phyloP scores from a whole-genome alignment of 37 sponge, comb jelly and placozoan genomes.

The Oscarella lobularis region DNA sequence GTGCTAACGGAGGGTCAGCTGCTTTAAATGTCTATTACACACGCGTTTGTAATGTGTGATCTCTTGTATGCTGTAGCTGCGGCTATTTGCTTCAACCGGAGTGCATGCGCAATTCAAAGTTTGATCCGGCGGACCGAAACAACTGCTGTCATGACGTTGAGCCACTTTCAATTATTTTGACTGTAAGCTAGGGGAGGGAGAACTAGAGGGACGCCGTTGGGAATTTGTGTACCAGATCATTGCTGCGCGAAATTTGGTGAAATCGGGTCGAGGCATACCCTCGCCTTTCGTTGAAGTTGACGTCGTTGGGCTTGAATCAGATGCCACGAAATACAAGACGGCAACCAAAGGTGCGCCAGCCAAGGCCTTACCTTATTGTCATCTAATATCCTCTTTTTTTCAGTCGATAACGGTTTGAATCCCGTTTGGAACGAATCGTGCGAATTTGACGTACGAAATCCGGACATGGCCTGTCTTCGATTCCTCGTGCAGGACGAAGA shows the following conservation, averaged over 20 bases:
- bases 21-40: neutral
- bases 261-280: slow-evolving; percentile 61
- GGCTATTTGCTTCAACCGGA: slow-evolving; percentile 93
- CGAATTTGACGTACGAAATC: slow-evolving; percentile 75
- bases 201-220: too few relatives aligned
- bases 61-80: slow-evolving; percentile 32
- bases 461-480: slow-evolving; percentile 76
- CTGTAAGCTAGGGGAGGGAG: too few relatives aligned
- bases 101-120: slow-evolving; percentile 64
- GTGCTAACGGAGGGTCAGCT: slow-evolving; percentile 62
- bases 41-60: neutral
- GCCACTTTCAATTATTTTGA: too few relatives aligned
- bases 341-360: slow-evolving; percentile 17
- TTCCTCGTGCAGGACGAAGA: slow-evolving; percentile 85
- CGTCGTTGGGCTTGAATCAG: slow-evolving; percentile 56
- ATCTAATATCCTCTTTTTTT: slow-evolving; percentile 4
- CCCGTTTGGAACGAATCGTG: slow-evolving; percentile 78
- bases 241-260: slow-evolving; percentile 72
- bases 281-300: slow-evolving; percentile 84
- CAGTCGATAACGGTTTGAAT: slow-evolving; percentile 88
- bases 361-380: neutral
- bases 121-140: slow-evolving; percentile 41
- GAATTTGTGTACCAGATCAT: slow-evolving; percentile 56
- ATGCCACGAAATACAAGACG: slow-evolving; percentile 47
- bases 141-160: too few relatives aligned